Percentiles rank a stretch among this genome's conserved stretches.
These are phyloP conservation scores for Saccopteryx bilineata DNA, from an alignment of 2,113 vertebrate species.

Conservation along the genomic window DNA sequence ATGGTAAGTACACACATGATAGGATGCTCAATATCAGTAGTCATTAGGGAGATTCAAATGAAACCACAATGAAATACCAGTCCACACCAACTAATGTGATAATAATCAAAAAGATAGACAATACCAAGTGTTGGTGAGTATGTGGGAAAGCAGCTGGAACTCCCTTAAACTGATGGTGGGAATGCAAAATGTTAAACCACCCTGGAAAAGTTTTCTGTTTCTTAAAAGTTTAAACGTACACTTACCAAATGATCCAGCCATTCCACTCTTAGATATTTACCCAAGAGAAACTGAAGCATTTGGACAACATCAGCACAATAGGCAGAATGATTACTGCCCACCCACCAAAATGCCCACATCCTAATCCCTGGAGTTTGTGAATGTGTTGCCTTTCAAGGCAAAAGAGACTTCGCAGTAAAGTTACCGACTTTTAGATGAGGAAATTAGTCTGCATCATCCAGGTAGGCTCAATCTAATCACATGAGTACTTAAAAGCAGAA, in stretches of 20 bases:
- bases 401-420: not conserved
- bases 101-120: not conserved
- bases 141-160: not conserved
- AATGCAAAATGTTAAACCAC: not conserved
- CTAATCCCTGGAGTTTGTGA: not conserved
- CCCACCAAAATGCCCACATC: not conserved
- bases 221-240: not conserved
- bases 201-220: not conserved
- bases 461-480: not conserved
- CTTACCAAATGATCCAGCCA: not conserved
- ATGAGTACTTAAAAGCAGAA: not conserved
- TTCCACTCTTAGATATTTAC: not conserved
- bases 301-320: not conserved
- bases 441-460: not conserved
- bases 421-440: not conserved
- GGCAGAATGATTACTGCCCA: not conserved
- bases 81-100: not conserved
- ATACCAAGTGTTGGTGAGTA: not conserved
- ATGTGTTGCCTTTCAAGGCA: not conserved
- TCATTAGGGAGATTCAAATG: constrained; percentile 10
- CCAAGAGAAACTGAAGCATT: not conserved
- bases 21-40: not conserved
- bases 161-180: not conserved
- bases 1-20: not conserved
- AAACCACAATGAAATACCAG: not conserved